Percentiles rank a stretch among this genome's conserved stretches.
Conservation (phyloP, 2,888 invertebrate genomes). For the Macrosiphum euphorbiae region DNA sequence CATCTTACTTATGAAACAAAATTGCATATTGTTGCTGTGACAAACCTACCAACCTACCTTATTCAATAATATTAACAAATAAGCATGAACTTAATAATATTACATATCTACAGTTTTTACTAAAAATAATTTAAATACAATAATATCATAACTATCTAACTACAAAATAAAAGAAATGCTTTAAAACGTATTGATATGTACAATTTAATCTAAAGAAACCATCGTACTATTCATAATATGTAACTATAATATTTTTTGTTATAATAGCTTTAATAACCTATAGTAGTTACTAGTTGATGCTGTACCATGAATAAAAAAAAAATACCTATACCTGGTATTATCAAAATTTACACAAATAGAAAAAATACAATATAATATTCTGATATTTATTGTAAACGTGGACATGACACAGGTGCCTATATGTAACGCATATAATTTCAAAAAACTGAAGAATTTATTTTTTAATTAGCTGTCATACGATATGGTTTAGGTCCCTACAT, state of each 20-base stretch:
- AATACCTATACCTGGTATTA: neutral
- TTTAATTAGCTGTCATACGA: neutral
- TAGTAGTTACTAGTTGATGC: too few relatives aligned
- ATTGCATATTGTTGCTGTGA: constrained; percentile 4
- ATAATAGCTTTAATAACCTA: too few relatives aligned
- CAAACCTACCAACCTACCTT: neutral
- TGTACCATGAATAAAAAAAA: too few relatives aligned
- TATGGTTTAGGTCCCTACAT: neutral
- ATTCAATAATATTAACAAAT: neutral
- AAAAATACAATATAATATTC: neutral
- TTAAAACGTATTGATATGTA: too few relatives aligned
- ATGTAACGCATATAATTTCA: neutral
- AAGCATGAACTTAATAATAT: neutral
- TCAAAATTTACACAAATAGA: neutral
- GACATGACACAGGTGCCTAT: too few relatives aligned
- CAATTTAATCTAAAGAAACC: too few relatives aligned
- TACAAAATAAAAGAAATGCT: neutral
- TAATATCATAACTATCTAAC: neutral
- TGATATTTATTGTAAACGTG: neutral
- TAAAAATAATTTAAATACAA: neutral
- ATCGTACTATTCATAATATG: too few relatives aligned
- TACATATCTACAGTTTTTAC: neutral
- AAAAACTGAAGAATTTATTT: neutral
- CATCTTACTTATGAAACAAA: neutral
- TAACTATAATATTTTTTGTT: too few relatives aligned